Evolutionary conservation across 2,888 invertebrate species (phyloP).

Genomic region (Netelia inedita): DNA sequence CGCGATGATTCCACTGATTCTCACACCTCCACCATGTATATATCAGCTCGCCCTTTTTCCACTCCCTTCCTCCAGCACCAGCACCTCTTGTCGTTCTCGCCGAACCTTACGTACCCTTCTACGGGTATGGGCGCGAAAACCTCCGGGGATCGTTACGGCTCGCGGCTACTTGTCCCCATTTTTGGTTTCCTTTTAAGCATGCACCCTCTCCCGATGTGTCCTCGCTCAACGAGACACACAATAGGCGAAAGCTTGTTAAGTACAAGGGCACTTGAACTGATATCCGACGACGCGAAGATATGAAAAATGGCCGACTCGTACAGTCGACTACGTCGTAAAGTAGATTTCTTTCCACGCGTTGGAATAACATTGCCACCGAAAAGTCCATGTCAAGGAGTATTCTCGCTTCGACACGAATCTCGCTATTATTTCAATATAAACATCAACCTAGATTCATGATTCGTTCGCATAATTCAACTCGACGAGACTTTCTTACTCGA

Average conservation of each 20-base stretch:
- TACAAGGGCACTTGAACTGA: constrained; percentile 83
- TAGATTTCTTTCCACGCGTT: too few species aligned
- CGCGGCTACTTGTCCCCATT: constrained; percentile 83
- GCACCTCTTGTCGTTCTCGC: constrained; percentile 52
- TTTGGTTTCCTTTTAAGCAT: constrained; percentile 85
- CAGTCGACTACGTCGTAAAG: background rate
- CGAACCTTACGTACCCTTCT: constrained; percentile 20
- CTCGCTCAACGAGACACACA: constrained; percentile 71
- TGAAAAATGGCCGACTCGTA: background rate
- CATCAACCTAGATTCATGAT: background rate
- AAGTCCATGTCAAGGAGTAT: too few species aligned
- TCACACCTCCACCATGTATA: constrained; percentile 77
- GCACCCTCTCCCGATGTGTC: constrained; percentile 71
- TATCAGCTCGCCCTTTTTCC: constrained; percentile 46
- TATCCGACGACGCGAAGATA: constrained; percentile 69
- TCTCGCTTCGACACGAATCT: too few species aligned
- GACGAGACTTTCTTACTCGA: background rate
- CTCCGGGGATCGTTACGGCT: constrained; percentile 72
- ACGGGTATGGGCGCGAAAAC: constrained; percentile 55
- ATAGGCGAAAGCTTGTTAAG: constrained; percentile 85
- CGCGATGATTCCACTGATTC: constrained; percentile 84
- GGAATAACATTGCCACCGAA: too few species aligned
- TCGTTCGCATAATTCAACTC: background rate
- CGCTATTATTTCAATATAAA: too few species aligned
- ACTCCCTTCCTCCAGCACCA: constrained; percentile 63